Evolutionary conservation across 2,113 vertebrate genomes (phyloP).

Genomic region (Spheniscus mendiculus): DNA sequence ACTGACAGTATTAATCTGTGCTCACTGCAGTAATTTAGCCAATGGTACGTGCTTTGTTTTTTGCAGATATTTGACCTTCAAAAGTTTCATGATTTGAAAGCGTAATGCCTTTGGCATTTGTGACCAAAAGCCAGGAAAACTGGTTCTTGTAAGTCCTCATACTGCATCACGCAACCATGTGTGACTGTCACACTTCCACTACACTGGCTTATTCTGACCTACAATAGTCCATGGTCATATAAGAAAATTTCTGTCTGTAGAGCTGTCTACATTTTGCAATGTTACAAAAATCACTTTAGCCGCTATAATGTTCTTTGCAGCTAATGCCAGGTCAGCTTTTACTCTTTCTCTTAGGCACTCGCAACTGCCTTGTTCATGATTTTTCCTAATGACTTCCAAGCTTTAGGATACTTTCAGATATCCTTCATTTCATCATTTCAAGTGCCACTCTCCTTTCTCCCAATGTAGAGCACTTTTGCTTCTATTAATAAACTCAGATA

Average conservation of each 20-base stretch:
- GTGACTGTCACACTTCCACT: background rate
- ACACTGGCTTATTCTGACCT: background rate
- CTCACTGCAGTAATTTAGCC: conserved; percentile 18
- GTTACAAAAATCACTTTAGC: background rate
- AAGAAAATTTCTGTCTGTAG: background rate
- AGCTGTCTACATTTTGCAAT: background rate
- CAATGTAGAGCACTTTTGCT: background rate
- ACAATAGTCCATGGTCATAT: background rate
- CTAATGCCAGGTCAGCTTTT: background rate
- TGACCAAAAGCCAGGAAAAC: background rate
- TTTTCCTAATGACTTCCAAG: background rate
- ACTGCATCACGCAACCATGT: background rate
- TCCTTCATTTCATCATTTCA: background rate
- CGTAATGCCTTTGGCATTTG: background rate
- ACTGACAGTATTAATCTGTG: background rate
- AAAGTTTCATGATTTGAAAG: background rate
- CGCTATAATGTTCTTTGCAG: background rate
- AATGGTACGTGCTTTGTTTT: background rate
- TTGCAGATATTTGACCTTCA: conserved; percentile 30
- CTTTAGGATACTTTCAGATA: background rate
- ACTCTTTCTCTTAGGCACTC: background rate
- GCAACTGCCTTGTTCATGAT: background rate
- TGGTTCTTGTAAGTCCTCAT: background rate
- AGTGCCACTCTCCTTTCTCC: background rate
- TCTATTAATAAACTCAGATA: background rate